Percentiles rank a stretch among this genome's conserved stretches.
phyloP scores from a whole-genome alignment of 2,888 invertebrate genomes.

The Leptura quadrifasciata region DNA sequence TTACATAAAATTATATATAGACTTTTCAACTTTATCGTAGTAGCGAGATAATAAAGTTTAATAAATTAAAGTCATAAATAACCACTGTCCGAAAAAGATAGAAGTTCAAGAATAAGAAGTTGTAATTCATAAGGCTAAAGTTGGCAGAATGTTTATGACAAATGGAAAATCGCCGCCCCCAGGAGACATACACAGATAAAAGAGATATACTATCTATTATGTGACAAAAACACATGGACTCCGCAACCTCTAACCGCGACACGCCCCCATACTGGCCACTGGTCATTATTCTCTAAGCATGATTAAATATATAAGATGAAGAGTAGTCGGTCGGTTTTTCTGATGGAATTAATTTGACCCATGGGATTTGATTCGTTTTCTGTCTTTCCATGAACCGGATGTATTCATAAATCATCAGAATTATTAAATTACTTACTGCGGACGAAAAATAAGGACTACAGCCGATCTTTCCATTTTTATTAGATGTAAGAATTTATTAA shows the following conservation, averaged over 20 bases:
- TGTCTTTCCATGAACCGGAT: not conserved
- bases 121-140: constrained; percentile 61
- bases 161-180: constrained; percentile 69
- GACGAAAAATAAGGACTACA: too few relatives aligned
- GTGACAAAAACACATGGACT: constrained; percentile 74
- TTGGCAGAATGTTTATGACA: constrained; percentile 69
- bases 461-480: too few relatives aligned
- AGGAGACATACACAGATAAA: constrained; percentile 50
- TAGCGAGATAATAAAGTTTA: constrained; percentile 38
- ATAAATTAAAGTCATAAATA: constrained; percentile 44
- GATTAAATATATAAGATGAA: constrained; percentile 22
- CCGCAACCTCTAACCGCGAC: constrained; percentile 68
- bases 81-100: constrained; percentile 42
- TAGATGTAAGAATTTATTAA: too few relatives aligned
- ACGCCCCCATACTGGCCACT: constrained; percentile 64
- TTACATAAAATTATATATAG: constrained; percentile 16
- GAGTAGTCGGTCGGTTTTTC: not conserved
- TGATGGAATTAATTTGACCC: constrained; percentile 8
- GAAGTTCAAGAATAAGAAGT: constrained; percentile 54
- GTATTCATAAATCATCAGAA: not conserved
- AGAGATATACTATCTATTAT: constrained; percentile 73
- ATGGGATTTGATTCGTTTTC: constrained; percentile 1
- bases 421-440: too few relatives aligned
- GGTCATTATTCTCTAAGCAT: constrained; percentile 48
- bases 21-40: constrained; percentile 5